Percentiles rank a stretch among this genome's conserved stretches.
Evolutionary conservation across 2,888 invertebrate species (phyloP).

Genomic region (Blera fallax): DNA sequence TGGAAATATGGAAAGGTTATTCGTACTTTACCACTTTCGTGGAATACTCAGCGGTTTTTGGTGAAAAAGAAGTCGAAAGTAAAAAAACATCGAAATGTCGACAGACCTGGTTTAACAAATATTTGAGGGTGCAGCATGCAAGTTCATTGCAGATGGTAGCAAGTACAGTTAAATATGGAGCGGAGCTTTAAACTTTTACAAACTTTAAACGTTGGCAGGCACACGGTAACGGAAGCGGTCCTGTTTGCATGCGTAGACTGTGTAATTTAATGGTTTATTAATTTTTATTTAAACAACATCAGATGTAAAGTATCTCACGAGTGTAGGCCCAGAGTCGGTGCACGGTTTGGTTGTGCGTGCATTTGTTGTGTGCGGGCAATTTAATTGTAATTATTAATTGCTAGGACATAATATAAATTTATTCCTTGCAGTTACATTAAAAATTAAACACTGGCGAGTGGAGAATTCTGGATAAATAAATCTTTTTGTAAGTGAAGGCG

Average conservation of each 20-base stretch:
- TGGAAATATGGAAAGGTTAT: slow-evolving; percentile 1
- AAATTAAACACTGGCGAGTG: slow-evolving; percentile 56
- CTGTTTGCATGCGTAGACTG: slow-evolving; percentile 46
- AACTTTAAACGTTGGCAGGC: neutral
- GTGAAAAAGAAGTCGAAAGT: neutral
- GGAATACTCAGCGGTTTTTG: neutral
- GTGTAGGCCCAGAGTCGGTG: neutral
- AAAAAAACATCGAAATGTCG: slow-evolving; percentile 15
- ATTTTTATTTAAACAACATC: slow-evolving; percentile 68
- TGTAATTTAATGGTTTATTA: slow-evolving; percentile 70
- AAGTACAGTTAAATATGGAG: slow-evolving; percentile 45
- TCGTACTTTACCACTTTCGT: slow-evolving; percentile 14
- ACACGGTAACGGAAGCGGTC: neutral
- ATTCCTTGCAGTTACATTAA: slow-evolving; percentile 53
- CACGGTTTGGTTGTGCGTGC: neutral
- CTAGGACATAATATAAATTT: slow-evolving; percentile 61
- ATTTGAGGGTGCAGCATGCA: slow-evolving; percentile 43
- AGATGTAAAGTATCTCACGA: slow-evolving; percentile 52
- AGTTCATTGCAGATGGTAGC: slow-evolving; percentile 58
- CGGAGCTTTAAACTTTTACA: neutral
- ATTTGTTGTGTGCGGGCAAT: slow-evolving; percentile 46
- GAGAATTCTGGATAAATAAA: slow-evolving; percentile 36
- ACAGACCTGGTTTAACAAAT: slow-evolving; percentile 44
- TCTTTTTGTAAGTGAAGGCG: neutral
- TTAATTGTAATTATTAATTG: slow-evolving; percentile 72